Evolutionary conservation across 2,797 vertebrate genomes (phyloP), one percentile per base, ranked within the genome.

Genomic region (Silurus aristotelis): DNA sequence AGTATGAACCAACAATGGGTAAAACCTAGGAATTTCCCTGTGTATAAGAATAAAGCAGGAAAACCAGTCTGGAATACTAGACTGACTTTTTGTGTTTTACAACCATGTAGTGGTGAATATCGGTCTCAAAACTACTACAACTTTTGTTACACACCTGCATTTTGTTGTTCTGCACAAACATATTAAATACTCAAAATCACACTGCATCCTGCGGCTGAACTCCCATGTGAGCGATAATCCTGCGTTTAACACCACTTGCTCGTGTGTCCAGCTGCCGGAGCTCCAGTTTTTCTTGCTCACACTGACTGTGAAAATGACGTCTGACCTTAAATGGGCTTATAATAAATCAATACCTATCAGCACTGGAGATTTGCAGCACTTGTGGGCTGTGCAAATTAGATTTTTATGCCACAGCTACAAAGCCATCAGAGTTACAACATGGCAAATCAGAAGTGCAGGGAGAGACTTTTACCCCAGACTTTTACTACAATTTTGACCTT

Each of bases 241-340:
- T 67, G 31, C 22, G 55, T 13, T 14, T 71, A 83, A 84, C 5
- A 20, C 46, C n/a, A 67, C 77, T 56, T 63, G 31, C n/a, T 20
- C n/a, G 60, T 25, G 25, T 55, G 63, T 76, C 63, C 80, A 80
- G 78, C 84, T 85, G 81, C 76, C 71, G 25, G 73, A 78, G 79
- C 81, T 86, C 61, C 60, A n/a, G 66, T 78, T 4, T 25, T 66
- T 60, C 80, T 60, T 25, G 61, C 80, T 71, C 31, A 22, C 76
- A 83, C 67, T 78, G 68, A 46, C 31, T 67, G 17, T 86, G 81
- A 85, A 92, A 91, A 89, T 71, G 89, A 89, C 90, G 90, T 91
- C 90, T 92, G 92, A 94, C 92, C 93, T 89, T 87, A 90, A 92
- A 94, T 92, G 89, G 89, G 85, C 89, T 89, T 90, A 87, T 92